Evolutionary conservation across 2,797 vertebrate species (phyloP), one percentile per base, ranked within the genome.

Genomic region (Lates japonicus): DNA sequence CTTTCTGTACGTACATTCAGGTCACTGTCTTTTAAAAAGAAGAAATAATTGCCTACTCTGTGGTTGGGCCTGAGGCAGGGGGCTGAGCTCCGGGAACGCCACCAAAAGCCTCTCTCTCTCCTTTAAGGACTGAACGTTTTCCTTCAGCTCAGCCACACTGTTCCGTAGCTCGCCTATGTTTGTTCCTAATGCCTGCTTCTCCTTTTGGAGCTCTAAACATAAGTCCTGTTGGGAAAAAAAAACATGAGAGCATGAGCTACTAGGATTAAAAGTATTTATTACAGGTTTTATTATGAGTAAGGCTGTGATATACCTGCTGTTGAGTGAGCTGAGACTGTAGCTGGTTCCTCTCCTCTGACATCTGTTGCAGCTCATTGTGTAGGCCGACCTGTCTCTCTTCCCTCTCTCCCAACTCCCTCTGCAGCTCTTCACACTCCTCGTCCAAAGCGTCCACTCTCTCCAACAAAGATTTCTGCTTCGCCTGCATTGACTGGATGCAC

Each of bases 71-170:
- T 94, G 89, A 0, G 60, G 0, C 1, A 94, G 90, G 22, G 83
- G 41, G 37, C 93, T 95, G 67, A 99, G 96, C 69, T 98, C 97
- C 0, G 98, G 98, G 83, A 97, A 99, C 68, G 96, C 94, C 88
- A 98, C 97, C 84, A 99, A 83, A 73, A 98, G 92, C 76, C 88
- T 95, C 81, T 98, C 96, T 62, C 93, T 94, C 85, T 97, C 94
- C 62, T 48, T 86, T 57, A 96, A 90, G 83, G 95, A 88, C 44
- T 39, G 79, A 0, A 94, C 59, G 41, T 92, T 80, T 63, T 87
- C 90, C 37, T 92, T 92, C 85, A 97, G 93, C 74, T 87, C 86
- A 0, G 85, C 75, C 75, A 93, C n/a, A 0, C 80, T 94, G 0
- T 67, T 86, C 63, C 85, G 91, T 72, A 97, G 89, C 70, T 96